phyloP scores from a whole-genome alignment of 53 echinoderm and acorn worm species.

The Mesocentrotus franciscanus region DNA sequence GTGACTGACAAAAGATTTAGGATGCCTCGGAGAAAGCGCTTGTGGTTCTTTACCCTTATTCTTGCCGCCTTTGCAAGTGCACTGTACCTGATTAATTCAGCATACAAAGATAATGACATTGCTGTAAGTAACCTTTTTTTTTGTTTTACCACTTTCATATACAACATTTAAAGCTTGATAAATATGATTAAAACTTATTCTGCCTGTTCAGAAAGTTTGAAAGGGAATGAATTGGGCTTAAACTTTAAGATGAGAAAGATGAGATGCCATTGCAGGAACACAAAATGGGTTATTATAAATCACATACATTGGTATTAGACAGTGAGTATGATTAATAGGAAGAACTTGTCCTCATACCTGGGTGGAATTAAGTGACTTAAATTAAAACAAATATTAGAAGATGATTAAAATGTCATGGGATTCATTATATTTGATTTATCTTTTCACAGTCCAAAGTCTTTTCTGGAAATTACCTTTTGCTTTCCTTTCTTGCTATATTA shows the following conservation, averaged over 20 bases:
- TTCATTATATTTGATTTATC: background rate
- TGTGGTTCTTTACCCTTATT: slow-evolving; percentile 50
- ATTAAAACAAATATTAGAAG: too few relatives aligned
- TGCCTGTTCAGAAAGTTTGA: background rate
- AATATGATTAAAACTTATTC: background rate
- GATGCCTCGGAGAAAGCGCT: slow-evolving; percentile 41
- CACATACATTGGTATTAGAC: background rate
- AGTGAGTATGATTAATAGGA: background rate
- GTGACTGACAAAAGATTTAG: background rate
- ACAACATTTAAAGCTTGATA: background rate
- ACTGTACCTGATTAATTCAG: slow-evolving; percentile 40
- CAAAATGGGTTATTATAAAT: background rate
- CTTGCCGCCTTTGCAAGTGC: slow-evolving; percentile 20
- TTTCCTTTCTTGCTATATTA: background rate
- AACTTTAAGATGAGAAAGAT: background rate
- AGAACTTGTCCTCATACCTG: background rate
- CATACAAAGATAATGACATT: slow-evolving; percentile 28
- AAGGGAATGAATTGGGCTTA: background rate
- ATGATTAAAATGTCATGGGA: background rate
- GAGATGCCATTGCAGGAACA: background rate
- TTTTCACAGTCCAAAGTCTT: background rate
- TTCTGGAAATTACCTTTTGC: background rate
- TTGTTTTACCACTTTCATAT: background rate
- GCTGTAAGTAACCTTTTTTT: slow-evolving; percentile 9
- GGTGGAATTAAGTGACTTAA: background rate